Evolutionary conservation across 23 tunicate genomes (phyloP).

Genomic region (Corella eumyota): DNA sequence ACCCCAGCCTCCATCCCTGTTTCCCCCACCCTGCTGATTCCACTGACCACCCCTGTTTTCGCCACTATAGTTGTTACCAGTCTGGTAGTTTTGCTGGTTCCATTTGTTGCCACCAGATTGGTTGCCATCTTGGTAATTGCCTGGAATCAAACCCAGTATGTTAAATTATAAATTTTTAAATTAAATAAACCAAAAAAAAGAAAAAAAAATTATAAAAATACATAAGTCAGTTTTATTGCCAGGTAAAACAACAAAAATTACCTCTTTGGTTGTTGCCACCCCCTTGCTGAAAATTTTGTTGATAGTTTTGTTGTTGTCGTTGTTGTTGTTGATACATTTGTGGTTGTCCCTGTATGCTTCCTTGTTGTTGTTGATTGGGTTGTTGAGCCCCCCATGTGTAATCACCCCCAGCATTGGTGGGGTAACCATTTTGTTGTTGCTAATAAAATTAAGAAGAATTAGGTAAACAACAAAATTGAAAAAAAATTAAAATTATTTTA

Average conservation of each 20-base stretch:
- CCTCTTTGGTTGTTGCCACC: conserved; percentile 19
- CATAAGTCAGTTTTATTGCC: not conserved
- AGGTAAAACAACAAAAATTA: not conserved
- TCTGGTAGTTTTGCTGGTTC: conserved; percentile 5
- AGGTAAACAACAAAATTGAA: not conserved
- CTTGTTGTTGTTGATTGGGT: conserved; percentile 8
- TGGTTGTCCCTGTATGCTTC: conserved; percentile 29
- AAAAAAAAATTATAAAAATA: not conserved
- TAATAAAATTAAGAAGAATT: not conserved
- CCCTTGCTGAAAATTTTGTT: conserved; percentile 10
- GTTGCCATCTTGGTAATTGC: conserved; percentile 5
- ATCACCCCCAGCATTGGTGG: conserved; percentile 7
- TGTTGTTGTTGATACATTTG: conserved; percentile 18
- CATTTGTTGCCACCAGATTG: conserved; percentile 4
- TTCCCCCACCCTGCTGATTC: conserved; percentile 9
- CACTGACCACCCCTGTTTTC: not conserved
- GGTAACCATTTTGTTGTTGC: not conserved
- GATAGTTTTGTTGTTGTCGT: conserved; percentile 3
- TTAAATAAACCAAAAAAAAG: not conserved
- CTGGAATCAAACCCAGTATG: too few relatives aligned
- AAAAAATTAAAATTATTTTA: too few relatives aligned
- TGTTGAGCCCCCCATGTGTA: conserved; percentile 11
- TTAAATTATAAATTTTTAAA: not conserved
- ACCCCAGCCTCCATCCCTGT: conserved; percentile 40
- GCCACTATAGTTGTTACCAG: conserved; percentile 1